A percentile compares a stretch with the other conserved stretches of the same genome.
Conservation (phyloP, 2,888 invertebrate genomes). For the Chrysolina oricalcia region DNA sequence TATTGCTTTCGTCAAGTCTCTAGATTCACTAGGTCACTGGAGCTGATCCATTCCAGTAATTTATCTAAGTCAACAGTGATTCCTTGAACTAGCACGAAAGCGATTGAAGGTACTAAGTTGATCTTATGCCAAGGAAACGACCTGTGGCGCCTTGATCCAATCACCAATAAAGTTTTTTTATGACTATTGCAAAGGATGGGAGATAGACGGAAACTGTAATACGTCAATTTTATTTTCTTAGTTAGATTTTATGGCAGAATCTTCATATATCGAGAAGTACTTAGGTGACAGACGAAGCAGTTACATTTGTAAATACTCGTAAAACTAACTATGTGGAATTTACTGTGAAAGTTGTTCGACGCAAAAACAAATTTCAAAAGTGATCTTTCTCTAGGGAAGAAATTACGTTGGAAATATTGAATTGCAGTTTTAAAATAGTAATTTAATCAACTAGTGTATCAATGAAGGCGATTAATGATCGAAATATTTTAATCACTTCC, state of each 20-base stretch:
- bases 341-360: background rate
- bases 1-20: no score
- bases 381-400: background rate
- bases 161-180: constrained; percentile 5
- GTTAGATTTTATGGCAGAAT: background rate
- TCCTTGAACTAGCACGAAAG: background rate
- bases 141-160: constrained; percentile 3
- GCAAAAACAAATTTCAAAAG: no score
- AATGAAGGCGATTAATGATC: no score
- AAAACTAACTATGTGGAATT: background rate
- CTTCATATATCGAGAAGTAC: background rate
- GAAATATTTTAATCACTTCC: no score
- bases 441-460: no score
- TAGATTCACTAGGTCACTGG: no score
- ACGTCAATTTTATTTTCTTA: background rate
- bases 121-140: constrained; percentile 1
- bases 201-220: background rate
- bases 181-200: background rate
- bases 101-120: background rate
- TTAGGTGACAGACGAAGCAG: background rate
- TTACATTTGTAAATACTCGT: background rate
- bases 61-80: background rate
- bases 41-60: background rate
- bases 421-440: no score
- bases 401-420: no score